These are phyloP conservation scores for Riparia riparia DNA, from an alignment of 2,113 vertebrate species.

Conservation along the genomic window DNA sequence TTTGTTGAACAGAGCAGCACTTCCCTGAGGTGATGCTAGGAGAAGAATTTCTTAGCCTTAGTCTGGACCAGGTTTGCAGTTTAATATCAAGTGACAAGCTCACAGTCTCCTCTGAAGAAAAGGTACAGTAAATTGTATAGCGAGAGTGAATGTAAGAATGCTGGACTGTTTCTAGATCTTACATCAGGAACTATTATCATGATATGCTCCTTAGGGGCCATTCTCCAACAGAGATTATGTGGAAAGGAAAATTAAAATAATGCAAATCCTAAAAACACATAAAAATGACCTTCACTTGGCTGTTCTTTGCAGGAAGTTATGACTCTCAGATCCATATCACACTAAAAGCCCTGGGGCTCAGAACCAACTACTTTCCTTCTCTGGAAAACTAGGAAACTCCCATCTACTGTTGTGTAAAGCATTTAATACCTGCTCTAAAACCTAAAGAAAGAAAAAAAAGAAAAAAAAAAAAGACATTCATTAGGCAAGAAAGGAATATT, in stretches of 20 bases:
- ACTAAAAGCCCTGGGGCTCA: not conserved
- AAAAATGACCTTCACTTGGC: constrained; percentile 21
- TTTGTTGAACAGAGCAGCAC: constrained; percentile 92
- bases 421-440: not conserved
- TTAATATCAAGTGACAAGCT: constrained; percentile 97
- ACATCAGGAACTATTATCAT: not conserved
- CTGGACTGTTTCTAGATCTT: not conserved
- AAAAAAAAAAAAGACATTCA: not conserved
- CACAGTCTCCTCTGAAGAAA: constrained; percentile 95
- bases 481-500: not conserved
- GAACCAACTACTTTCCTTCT: not conserved
- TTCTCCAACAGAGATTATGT: not conserved
- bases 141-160: constrained; percentile 10
- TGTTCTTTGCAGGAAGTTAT: constrained; percentile 12
- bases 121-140: constrained; percentile 79
- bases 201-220: not conserved
- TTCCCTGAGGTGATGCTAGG: constrained; percentile 94
- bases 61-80: constrained; percentile 94
- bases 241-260: constrained; percentile 30
- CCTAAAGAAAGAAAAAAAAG: not conserved
- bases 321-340: constrained; percentile 32
- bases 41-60: constrained; percentile 94
- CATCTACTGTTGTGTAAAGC: not conserved
- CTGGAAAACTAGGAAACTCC: constrained; percentile 18
- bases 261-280: not conserved